Evolutionary conservation across 2,888 invertebrate species (phyloP).

Genomic region (Sinelater perroti): DNA sequence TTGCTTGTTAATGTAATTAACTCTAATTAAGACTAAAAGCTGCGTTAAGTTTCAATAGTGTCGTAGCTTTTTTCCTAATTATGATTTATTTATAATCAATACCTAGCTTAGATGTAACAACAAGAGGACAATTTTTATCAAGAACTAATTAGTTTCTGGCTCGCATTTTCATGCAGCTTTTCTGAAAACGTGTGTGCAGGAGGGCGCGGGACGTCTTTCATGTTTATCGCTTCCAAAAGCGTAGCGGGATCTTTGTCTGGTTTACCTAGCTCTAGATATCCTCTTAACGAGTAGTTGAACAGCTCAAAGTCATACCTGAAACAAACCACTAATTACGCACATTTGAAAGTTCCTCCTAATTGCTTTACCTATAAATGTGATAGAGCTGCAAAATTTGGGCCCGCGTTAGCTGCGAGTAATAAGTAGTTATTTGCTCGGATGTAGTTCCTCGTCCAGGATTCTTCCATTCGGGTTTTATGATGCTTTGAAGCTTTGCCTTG

Average conservation of each 20-base stretch:
- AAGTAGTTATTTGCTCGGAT: constrained; percentile 74
- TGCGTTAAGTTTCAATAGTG: not conserved
- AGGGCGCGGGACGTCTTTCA: constrained; percentile 47
- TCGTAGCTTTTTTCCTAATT: not conserved
- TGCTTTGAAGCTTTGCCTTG: constrained; percentile 75
- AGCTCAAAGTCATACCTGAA: constrained; percentile 85
- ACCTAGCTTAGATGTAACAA: too few species aligned
- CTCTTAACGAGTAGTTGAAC: constrained; percentile 83
- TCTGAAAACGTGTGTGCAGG: constrained; percentile 15
- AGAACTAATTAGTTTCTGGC: constrained; percentile 19
- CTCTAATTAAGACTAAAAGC: constrained; percentile 15
- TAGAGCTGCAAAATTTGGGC: constrained; percentile 80
- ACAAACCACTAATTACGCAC: constrained; percentile 40
- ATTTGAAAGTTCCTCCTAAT: not conserved
- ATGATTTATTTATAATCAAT: too few species aligned
- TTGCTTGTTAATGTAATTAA: not conserved
- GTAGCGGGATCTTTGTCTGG: constrained; percentile 57
- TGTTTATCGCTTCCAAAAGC: constrained; percentile 54
- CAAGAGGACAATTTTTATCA: constrained; percentile 2
- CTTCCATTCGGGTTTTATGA: constrained; percentile 84
- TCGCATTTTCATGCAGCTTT: constrained; percentile 13
- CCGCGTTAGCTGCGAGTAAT: constrained; percentile 79
- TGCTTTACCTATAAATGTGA: constrained; percentile 78
- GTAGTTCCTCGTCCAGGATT: constrained; percentile 82
- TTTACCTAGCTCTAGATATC: constrained; percentile 70